Evolutionary conservation across 1,140 invertebrate species (phyloP), one percentile per base, ranked within the genome.

Genomic region (Campoletis sonorensis): DNA sequence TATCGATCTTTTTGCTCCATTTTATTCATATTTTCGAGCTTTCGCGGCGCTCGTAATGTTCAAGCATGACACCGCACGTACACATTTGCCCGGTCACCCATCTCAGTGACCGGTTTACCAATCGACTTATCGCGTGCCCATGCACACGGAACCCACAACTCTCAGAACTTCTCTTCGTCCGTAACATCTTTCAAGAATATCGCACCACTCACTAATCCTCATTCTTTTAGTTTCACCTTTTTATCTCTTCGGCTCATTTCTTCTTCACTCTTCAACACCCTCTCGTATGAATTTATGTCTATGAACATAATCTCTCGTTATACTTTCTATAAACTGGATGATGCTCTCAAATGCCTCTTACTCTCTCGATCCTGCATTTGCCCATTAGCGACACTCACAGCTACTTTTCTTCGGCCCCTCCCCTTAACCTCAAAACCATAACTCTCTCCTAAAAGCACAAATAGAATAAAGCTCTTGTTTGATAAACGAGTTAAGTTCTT

Each of bases 101-200:
- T 58, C 54, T 58, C 54, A 58, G 26, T 26, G 70, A 79, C 67
- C 79, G 68, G 79, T 80, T 80, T 72, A 18, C 45, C 49, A 45
- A 80, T 80, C 30, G 37, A 80, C 58, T 54, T 72, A 80, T 80
- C 68, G 64, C 64, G 64, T 79, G 33, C 58, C n/a, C n/a, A n/a
- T n/a, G 23, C 16, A 26, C 49, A 45, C 40, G 40, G 40, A 45
- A 45, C 40, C 11, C 40, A 45, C 40, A 13, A 45, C 40, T 45
- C 40, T 3, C 40, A 13, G 11, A 71, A 51, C 23, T 71, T n/a
- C 26, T 71, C 78, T 70, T 70, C 27, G 67, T 45, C 27, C 68
- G 70, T 70, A 45, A 26, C 18, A 33, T 71, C 27, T 58, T 58
- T 58, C 54, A 58, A 11, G 54, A 21, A 58, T 58, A 58, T 21